phyloP scores from a whole-genome alignment of 2,797 vertebrate genomes.

The Mormyrops attenuatus region DNA sequence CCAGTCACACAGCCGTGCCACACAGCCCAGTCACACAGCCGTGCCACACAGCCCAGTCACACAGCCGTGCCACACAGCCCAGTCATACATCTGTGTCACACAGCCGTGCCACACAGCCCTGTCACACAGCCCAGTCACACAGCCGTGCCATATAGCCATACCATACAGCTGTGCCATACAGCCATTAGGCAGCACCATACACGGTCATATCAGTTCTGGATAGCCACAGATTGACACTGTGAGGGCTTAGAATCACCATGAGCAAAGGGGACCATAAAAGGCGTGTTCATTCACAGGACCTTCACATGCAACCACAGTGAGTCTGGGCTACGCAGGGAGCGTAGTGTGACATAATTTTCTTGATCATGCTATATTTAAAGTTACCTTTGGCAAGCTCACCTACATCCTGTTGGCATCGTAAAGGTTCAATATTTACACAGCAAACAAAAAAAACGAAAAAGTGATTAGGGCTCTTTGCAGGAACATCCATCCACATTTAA shows the following conservation, averaged over 20 bases:
- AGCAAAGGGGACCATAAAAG: background rate
- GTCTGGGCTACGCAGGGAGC: background rate
- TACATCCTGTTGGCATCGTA: constrained; percentile 25
- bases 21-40: no score
- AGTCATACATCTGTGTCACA: no score
- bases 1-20: no score
- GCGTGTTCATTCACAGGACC: background rate
- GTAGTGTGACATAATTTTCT: background rate
- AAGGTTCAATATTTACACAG: constrained; percentile 24
- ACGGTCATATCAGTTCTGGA: background rate
- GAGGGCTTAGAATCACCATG: background rate
- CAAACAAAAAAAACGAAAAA: constrained; percentile 22
- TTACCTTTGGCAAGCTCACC: background rate
- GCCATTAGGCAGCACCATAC: background rate
- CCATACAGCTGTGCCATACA: background rate
- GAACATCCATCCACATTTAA: constrained; percentile 8
- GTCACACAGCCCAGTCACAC: no score
- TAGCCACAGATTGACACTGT: background rate
- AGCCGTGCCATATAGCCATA: no score
- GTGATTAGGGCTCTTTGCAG: constrained; percentile 14
- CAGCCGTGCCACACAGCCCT: no score
- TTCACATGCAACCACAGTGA: background rate
- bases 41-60: background rate
- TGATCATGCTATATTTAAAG: background rate
- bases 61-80: no score